Evolutionary conservation across 2,113 vertebrate species (phyloP), one percentile per base, ranked within the genome.

Genomic region (Thalassoma bifasciatum): DNA sequence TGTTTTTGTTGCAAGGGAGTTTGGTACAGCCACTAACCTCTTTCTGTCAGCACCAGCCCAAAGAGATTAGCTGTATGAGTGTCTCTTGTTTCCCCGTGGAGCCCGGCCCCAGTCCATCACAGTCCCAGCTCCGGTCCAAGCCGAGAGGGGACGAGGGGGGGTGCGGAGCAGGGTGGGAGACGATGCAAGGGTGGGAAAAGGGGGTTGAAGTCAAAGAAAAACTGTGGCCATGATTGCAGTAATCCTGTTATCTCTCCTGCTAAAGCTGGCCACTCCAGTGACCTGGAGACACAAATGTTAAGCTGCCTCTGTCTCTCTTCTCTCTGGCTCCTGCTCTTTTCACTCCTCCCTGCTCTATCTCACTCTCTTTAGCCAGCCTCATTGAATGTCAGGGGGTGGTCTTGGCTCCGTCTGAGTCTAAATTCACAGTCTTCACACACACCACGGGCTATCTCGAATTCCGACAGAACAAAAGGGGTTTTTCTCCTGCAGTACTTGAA

Each of bases 221-320:
- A 90, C 84, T 88, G 79, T 86, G 83, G 86, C 92, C 80, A 63
- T 90, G 89, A 92, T 91, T 91, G 90, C 91, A 54, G 83, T 95
- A 95, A 94, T 94, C 93, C 94, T 77, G 93, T 94, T 95, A 95
- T 94, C 93, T 92, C 79, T 90, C 84, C 78, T 89, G 85, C 92
- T 93, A 92, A 93, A 94, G 92, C 93, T 88, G 89, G 84, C 86
- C 93, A 91, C 90, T 90, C 88, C 77, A 74, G 90, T 93, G 93
- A 94, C 93, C 93, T 88, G 83, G 85, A 93, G 92, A 93, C 91
- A 91, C 83, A 84, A 93, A 87, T 93, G 91, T 92, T 94, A 94
- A 93, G 93, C 92, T 79, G 88, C 85, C 86, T 91, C 82, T 88
- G 78, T 91, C 81, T 91, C 86, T 70, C 77, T 66, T 57, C 66